Evolutionary conservation across 2,113 vertebrate genomes (phyloP), one percentile per base, ranked within the genome.

Genomic region (Embiotoca jacksoni): DNA sequence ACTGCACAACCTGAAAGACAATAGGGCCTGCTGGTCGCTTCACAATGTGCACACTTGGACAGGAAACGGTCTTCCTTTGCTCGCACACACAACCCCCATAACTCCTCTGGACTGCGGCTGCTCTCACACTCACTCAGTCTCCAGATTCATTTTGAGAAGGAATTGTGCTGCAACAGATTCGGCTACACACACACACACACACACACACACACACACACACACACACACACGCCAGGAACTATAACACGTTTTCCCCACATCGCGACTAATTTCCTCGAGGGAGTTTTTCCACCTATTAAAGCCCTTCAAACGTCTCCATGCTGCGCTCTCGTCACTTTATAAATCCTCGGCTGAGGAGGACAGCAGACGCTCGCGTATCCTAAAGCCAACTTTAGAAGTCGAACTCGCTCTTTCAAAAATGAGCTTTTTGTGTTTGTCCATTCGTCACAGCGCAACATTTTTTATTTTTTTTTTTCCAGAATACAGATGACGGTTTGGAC

Each of bases 21-120:
- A 93, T 93, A 77, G 85, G 61, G 71, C 77, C 85, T 57, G 79
- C 75, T 72, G 80, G 82, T 81, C 85, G 56, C 64, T 88, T 76
- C 72, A 86, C 84, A 92, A 85, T 78, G 75, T 61, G 74, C 79
- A 87, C 73, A 82, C 74, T 91, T 15, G 73, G 90, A 78, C 90
- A 91, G 89, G 91, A 92, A 93, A 81, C 83, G 57, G 80, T 77
- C 75, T 23, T 71, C 55, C 66, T 68, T 73, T 50, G 63, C 67
- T 57, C 58, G 23, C 23, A 23, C 11, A 8, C 66, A 72, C 86
- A 67, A 72, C 78, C 84, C 81, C 75, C 77, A 75, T 0, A 56
- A 36, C 61, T 72, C 71, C 68, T 65, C 32, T 32, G 55, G 78
- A 49, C 2, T 11, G 49, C 39, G 70, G 70, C 55, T 41, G n/a